Evolutionary conservation across 2,797 vertebrate genomes (phyloP), one percentile per base, ranked within the genome.

Genomic region (Alca torda): DNA sequence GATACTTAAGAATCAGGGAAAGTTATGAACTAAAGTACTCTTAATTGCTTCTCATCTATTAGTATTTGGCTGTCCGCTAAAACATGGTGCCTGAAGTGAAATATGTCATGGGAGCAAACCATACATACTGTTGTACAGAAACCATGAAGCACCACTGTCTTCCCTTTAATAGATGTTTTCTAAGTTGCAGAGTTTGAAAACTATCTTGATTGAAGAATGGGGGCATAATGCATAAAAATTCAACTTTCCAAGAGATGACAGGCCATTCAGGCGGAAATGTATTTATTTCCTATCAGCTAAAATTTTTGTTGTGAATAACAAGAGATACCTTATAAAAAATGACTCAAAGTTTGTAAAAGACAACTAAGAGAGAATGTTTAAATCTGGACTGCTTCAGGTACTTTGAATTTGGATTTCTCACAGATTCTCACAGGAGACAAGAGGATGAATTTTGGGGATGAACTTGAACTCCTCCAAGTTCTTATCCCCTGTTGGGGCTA

Each of bases 11-110:
- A 83, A 46, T 31, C 21, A 64, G 1, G 11, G 17, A 23, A 82
- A 68, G 6, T 28, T 80, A 50, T 16, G 13, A 76, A 45, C 23
- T 54, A 83, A 57, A 20, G 3, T 69, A 4, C 8, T 33, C 4
- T 57, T 60, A 53, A 30, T 24, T 0, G 0, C 9, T 45, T 64
- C 17, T n/a, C 5, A n/a, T 64, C 4, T 56, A 11, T 56, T n/a
- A 76, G 31, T 18, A 50, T 9, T 26, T 51, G 11, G 2, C 5
- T 79, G 79, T 68, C 31, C 8, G n/a, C 14, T 64, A 72, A 79
- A 79, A 45, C 7, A 65, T 19, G 11, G 7, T 60, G 18, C 13
- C 15, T 48, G 50, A 65, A 69, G 13, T 64, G n/a, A 79, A 91
- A 64, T 28, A 33, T 13, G 4, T 64, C 41, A 53, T 17, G 8